Evolutionary conservation across 2,888 invertebrate species (phyloP).

Genomic region (Rotaria macrura): DNA sequence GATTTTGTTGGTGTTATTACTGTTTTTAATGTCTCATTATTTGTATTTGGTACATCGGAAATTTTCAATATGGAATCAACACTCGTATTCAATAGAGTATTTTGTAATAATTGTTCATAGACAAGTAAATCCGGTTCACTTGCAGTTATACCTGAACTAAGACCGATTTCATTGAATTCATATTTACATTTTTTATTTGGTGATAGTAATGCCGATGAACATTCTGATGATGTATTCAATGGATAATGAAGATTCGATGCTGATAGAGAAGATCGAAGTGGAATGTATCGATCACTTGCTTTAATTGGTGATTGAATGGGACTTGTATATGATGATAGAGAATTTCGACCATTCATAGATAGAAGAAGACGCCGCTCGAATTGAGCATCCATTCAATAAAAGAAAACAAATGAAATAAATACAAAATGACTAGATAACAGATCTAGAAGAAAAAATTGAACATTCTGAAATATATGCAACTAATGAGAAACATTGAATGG

Average conservation of each 20-base stretch:
- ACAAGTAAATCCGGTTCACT: background rate
- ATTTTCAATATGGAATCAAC: background rate
- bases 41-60: constrained; percentile 6
- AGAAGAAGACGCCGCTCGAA: constrained; percentile 3
- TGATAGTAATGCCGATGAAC: no score
- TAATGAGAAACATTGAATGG: no score
- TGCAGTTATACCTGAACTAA: background rate
- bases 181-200: background rate
- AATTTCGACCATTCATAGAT: background rate
- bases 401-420: background rate
- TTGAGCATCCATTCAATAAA: background rate
- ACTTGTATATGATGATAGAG: background rate
- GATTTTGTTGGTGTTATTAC: background rate
- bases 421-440: background rate
- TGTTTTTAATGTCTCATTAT: background rate
- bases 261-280: background rate
- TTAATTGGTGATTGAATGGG: background rate
- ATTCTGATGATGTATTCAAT: background rate
- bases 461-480: background rate
- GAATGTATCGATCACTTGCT: constrained; percentile 19
- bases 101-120: constrained; percentile 4
- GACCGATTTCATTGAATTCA: background rate
- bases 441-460: background rate
- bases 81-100: background rate
- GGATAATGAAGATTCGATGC: constrained; percentile 5